Evolutionary conservation across 2,797 vertebrate species (phyloP).

Genomic region (Alca torda): DNA sequence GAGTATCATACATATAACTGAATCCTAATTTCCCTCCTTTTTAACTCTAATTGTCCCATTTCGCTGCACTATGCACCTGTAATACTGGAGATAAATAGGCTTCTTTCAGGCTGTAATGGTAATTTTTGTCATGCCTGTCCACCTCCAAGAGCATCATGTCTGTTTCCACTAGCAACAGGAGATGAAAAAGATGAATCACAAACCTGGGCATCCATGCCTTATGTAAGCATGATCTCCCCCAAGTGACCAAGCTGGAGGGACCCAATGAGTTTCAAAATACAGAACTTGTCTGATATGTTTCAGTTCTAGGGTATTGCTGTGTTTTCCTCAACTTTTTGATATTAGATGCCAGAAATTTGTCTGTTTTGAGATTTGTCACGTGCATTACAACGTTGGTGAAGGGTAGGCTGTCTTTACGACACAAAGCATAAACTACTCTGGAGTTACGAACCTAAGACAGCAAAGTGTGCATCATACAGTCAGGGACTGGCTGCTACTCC

Average conservation of each 20-base stretch:
- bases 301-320: neutral
- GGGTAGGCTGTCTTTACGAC: neutral
- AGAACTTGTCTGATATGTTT: neutral
- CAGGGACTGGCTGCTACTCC: neutral
- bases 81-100: conserved; percentile 15
- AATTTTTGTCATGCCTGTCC: conserved; percentile 24
- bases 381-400: neutral
- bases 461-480: neutral
- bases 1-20: neutral
- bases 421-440: neutral
- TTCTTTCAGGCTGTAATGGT: neutral
- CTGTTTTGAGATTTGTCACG: neutral
- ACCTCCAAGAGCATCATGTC: neutral
- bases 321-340: neutral
- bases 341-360: neutral
- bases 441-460: neutral
- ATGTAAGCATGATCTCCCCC: neutral
- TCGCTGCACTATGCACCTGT: neutral
- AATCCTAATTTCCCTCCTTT: conserved; percentile 29
- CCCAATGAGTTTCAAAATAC: neutral
- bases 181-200: neutral
- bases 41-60: conserved; percentile 28
- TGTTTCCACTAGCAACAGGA: conserved; percentile 38
- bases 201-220: neutral
- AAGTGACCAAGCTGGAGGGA: neutral